Base-by-base conservation (phyloP, 1,140 invertebrate genomes). In the Aphis craccivora region DNA sequence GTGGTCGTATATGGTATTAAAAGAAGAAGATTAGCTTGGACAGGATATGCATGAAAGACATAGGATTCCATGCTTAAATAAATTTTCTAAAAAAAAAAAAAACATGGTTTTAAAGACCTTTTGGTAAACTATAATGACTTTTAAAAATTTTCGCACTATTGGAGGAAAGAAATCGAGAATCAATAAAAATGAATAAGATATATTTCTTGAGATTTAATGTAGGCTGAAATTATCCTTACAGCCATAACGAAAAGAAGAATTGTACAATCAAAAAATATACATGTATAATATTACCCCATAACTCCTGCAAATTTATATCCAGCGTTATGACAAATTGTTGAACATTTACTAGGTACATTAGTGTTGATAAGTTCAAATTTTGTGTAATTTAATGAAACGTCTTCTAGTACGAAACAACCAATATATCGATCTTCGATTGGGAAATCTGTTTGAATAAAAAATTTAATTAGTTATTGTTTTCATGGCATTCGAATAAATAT, bases 391-490 rank as follows among this genome's bases (percentile, higher is more conserved):
- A 94, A 87, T 6, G 90, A 35, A 22, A 40, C 45, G 23, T 67
- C 55, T 55, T 94, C 67, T 86, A 94, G 93, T 53, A 93, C 89
- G 23, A 93, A 94, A 94, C 94, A 94, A 30, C 94, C 94, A 30
- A 94, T 2, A 60, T 48, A 43, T 35, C 40, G 40, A 76, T 93
- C 37, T 8, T 48, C 30, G 7, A 89, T 37, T 8, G 8, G 9
- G 22, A 51, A 90, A 76, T 89, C 88, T 93, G 20, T 43, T 18
- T 40, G 25, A 93, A 87, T 83, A 84, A 37, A 84, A 84, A 84
- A 84, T 84, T 0, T 9, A 84, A 84, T 84, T 43, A 37, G 25
- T 83, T 20, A 40, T 83, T 14, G 18, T 83, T 37, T 83, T 25
- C 2, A 37, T 76, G n/a, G 23, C 35, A 35, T 40, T 3, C 35